Evolutionary conservation across 2,797 vertebrate species (phyloP), one percentile per base, ranked within the genome.

Genomic region (Cyprinella venusta): DNA sequence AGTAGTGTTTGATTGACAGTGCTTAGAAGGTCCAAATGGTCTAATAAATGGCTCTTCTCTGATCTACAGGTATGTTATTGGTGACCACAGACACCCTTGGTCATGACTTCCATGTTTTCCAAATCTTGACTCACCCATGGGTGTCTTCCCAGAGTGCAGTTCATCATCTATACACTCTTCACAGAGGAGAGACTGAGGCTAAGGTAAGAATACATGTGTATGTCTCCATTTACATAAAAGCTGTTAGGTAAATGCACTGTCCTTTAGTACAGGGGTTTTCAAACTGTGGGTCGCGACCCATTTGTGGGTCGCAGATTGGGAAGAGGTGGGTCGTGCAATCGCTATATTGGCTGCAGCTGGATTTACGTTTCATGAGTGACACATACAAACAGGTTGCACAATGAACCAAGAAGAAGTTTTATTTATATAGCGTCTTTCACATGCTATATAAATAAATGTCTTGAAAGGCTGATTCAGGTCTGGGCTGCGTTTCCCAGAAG

Each of bases 51-150:
- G 0, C 19, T 82, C 59, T 69, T 50, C 19, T 68, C 2, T 80
- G 12, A 15, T 70, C 19, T 36, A 64, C 80, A 99, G 98, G 98
- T 87, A 99, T 99, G 97, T 92, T 99, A 90, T 94, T 99, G 90
- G 97, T 99, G 88, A 99, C 98, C 12, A 96, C 98, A 7, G 98
- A 99, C 90, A 97, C 96, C 0, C 90, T 97, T 89, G 98, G 98
- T 88, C 98, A 99, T 0, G 97, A 99, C 91, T 99, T 99, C 86
- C 98, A 99, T 72, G 96, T 99, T 87, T 99, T 99, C 91, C 97
- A 98, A 94, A 93, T 99, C 87, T 94, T 99, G 90, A 99, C 98
- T 84, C 98, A 99, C 90, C 98, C 98, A 26, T 99, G 97, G 96
- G 96, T 96, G 2, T 98, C 98, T 0, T 97, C 97, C 24, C 98